phyloP scores from a whole-genome alignment of 2,888 invertebrate genomes.

The Carabus problematicus region DNA sequence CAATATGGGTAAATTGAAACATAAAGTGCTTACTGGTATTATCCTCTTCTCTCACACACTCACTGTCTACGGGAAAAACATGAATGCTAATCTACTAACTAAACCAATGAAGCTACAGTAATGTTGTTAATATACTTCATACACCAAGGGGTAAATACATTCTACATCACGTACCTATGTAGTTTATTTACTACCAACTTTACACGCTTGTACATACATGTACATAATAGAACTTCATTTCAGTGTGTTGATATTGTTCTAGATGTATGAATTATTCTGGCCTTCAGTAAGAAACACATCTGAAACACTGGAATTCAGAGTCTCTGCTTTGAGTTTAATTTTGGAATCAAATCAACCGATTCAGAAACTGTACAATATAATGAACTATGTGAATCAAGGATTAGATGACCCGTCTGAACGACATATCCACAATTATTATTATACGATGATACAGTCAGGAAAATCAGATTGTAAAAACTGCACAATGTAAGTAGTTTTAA shows the following conservation, averaged over 20 bases:
- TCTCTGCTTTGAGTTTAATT: constrained; percentile 26
- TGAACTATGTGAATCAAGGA: constrained; percentile 30
- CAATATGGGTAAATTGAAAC: background rate
- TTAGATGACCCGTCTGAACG: constrained; percentile 25
- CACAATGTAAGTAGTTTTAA: constrained; percentile 25
- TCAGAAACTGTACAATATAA: constrained; percentile 21
- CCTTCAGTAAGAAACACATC: constrained; percentile 23
- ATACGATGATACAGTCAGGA: constrained; percentile 26
- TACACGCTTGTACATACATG: background rate
- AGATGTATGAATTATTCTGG: constrained; percentile 28
- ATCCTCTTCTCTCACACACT: background rate
- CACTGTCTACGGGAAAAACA: background rate
- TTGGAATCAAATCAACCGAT: constrained; percentile 23
- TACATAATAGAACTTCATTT: background rate
- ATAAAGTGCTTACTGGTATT: background rate
- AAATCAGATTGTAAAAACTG: constrained; percentile 30
- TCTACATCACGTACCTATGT: background rate
- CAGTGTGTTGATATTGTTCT: background rate
- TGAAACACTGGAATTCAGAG: constrained; percentile 27
- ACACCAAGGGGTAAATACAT: background rate
- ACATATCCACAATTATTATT: constrained; percentile 34
- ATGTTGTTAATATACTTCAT: background rate
- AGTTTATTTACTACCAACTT: background rate
- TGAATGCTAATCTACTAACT: background rate
- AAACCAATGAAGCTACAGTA: background rate